Base-by-base conservation (phyloP, 1,140 invertebrate genomes). In the Eufriesea mexicana region DNA sequence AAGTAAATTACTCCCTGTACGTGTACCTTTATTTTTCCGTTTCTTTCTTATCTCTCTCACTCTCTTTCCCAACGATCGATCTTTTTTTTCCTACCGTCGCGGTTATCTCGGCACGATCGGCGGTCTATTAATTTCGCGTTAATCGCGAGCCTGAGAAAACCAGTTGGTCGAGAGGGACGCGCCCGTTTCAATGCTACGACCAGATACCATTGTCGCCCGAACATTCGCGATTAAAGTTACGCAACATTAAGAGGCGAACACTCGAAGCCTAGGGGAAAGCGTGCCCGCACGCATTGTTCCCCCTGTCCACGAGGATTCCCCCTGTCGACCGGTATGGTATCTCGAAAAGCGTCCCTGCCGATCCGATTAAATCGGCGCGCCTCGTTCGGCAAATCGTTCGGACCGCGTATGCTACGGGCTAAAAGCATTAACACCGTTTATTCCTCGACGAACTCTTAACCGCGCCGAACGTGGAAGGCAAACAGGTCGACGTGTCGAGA, bases 201-300 rank as follows among this genome's bases (percentile, higher is more conserved):
- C 49, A 35, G 49, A 73, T 61, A 51, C 20, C 47, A 35, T 73
- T 45, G 78, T 79, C 78, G 68, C 54, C 78, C 49, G 68, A 79
- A 79, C 45, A 62, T 23, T 28, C 61, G 45, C 35, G 47, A 71
- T 79, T 79, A 49, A 49, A 59, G 76, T 79, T 79, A 57, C n/a
- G 64, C 25, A 59, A 80, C 59, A 45, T 62, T 64, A 74, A 80
- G 35, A 79, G 78, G 57, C 45, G 55, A 79, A 59, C 55, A 61
- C 20, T 62, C 51, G 49, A 45, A 2, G 9, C 12, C 49, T 18
- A 14, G 49, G 70, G 68, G 59, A 73, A 73, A 73, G 49, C 16
- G 25, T 45, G 47, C 51, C 18, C 14, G 35, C 10, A 23, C 35
- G 35, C 14, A 12, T 71, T 54, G 25, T 71, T 20, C 14, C 35